A percentile compares a stretch with the other conserved stretches of the same genome.
Evolutionary conservation across 1,140 invertebrate species (phyloP).

Genomic region (Cyclina sinensis): DNA sequence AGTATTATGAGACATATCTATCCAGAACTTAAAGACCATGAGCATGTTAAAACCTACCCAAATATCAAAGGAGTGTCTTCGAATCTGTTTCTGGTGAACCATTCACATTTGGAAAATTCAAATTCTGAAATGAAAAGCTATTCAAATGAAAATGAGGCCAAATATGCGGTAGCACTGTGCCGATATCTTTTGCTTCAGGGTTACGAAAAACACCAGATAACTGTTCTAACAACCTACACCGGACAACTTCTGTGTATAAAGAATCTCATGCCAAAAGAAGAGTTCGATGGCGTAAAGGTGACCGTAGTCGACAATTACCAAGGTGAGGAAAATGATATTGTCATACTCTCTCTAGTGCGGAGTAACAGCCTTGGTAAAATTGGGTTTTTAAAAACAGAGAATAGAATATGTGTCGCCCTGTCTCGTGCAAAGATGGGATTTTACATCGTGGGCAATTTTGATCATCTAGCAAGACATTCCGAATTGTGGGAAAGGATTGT

Average conservation of each 20-base stretch:
- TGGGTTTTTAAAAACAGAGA: slow-evolving; percentile 92
- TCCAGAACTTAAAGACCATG: slow-evolving; percentile 81
- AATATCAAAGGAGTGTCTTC: slow-evolving; percentile 81
- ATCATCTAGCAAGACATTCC: slow-evolving; percentile 86
- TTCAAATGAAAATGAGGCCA: slow-evolving; percentile 83
- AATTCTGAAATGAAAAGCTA: slow-evolving; percentile 82
- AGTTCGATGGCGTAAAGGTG: slow-evolving; percentile 85
- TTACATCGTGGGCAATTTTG: slow-evolving; percentile 91
- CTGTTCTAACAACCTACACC: slow-evolving; percentile 56
- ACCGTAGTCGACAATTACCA: slow-evolving; percentile 91
- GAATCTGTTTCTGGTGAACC: slow-evolving; percentile 85
- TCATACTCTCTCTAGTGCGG: slow-evolving; percentile 93
- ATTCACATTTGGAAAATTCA: slow-evolving; percentile 76
- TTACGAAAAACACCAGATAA: slow-evolving; percentile 71
- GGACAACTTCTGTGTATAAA: slow-evolving; percentile 82
- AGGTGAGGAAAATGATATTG: slow-evolving; percentile 94
- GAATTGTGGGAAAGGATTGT: slow-evolving; percentile 86
- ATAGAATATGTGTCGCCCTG: slow-evolving; percentile 94
- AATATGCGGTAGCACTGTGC: slow-evolving; percentile 78
- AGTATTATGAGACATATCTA: slow-evolving; percentile 86
- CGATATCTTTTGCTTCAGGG: slow-evolving; percentile 84
- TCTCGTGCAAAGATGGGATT: slow-evolving; percentile 92
- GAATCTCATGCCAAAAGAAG: slow-evolving; percentile 75
- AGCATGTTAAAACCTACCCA: slow-evolving; percentile 78
- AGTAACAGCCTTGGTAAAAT: slow-evolving; percentile 89